Evolutionary conservation across 2,797 vertebrate genomes (phyloP).

Genomic region (Fistularia tabacaria): DNA sequence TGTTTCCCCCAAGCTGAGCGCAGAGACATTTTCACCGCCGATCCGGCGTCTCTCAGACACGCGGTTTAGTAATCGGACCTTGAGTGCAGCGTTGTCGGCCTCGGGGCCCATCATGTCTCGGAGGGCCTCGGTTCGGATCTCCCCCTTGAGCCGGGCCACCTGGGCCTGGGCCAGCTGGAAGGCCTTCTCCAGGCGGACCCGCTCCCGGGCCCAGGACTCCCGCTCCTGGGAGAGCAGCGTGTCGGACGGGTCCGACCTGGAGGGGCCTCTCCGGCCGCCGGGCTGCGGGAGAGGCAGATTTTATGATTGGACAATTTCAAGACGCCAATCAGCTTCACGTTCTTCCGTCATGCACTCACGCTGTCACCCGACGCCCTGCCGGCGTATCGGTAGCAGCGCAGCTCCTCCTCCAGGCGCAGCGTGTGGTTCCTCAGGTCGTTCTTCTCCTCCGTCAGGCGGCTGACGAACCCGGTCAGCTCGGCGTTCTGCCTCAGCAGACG

Average conservation of each 20-base stretch:
- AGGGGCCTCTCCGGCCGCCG: constrained; percentile 51
- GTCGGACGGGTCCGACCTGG: constrained; percentile 60
- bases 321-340: no score
- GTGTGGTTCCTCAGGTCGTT: constrained; percentile 87
- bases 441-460: constrained; percentile 92
- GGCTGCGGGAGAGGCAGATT: constrained; percentile 51
- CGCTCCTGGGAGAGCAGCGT: constrained; percentile 80
- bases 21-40: no score
- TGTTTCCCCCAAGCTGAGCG: no score
- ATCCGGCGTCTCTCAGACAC: neutral
- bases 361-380: constrained; percentile 53
- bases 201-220: constrained; percentile 86
- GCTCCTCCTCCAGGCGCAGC: constrained; percentile 86
- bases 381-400: constrained; percentile 74
- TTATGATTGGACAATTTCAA: no score
- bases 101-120: constrained; percentile 79
- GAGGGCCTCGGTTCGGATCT: constrained; percentile 80
- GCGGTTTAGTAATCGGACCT: constrained; percentile 68
- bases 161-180: constrained; percentile 83
- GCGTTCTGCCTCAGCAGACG: constrained; percentile 91
- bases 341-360: constrained; percentile 63
- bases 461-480: constrained; percentile 90
- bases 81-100: constrained; percentile 81
- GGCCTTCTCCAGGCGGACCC: constrained; percentile 78
- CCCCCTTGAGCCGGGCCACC: constrained; percentile 79